Evolutionary conservation across 2,113 vertebrate species (phyloP), one percentile per base, ranked within the genome.

Genomic region (Ovis canadensis): DNA sequence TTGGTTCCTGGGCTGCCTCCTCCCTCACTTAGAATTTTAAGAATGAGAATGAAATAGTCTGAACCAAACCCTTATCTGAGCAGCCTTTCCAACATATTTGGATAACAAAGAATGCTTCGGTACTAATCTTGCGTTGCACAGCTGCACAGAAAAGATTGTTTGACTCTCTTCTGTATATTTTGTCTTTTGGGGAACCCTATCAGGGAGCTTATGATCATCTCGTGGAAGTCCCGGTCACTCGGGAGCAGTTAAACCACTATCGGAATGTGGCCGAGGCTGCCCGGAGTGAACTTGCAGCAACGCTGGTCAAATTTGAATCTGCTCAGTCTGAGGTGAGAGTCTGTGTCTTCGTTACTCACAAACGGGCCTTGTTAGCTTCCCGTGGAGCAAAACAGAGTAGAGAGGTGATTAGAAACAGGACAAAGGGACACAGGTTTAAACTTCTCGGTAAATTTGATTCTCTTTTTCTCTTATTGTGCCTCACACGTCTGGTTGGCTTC

Each of bases 241-340:
- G 98, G 96, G 99, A 99, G 93, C 99, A 98, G 36, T 97, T 99
- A 94, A 99, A 98, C 91, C 98, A 92, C 89, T 99, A 99, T 95
- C 98, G 99, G 97, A 97, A 98, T 94, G 98, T 98, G 88, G 99
- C 99, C 19, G 99, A 99, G 98, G 98, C 97, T 15, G 98, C 99
- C 57, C 98, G 96, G 33, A 99, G 99, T 97, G 99, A 99, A 78
- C 98, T 99, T 43, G 99, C 99, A 31, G 99, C 98, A 2, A 98
- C 99, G 85, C 97, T 98, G 71, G 99, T 99, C 97, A 99, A 99
- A 97, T 98, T 99, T 77, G 98, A 99, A 81, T 98, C 80, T 88
- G 96, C 98, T 88, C 99, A 99, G 81, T 98, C 98, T 84, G 99
- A 99, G 99, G 99, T 99, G 98, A 98, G 97, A 33, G 4, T 31